Evolutionary conservation across 2,888 invertebrate species (phyloP).

Genomic region (Archips xylosteana): DNA sequence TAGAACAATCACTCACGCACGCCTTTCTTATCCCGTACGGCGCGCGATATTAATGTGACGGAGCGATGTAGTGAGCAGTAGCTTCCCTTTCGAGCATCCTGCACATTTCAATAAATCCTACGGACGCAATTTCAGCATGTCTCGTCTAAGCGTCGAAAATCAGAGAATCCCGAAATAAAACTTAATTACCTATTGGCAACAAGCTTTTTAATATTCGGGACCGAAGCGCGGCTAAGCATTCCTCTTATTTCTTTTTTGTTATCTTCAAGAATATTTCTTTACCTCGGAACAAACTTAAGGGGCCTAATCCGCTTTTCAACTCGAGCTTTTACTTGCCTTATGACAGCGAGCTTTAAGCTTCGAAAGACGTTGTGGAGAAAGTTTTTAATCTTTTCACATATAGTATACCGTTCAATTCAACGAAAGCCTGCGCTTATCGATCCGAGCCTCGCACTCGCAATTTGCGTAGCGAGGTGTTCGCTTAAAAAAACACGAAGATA

Average conservation of each 20-base stretch:
- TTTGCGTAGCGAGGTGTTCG: conserved; percentile 41
- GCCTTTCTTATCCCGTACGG: conserved; percentile 27
- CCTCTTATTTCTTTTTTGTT: conserved; percentile 60
- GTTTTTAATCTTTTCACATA: conserved; percentile 74
- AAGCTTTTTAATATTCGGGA: conserved; percentile 67
- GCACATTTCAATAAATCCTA: conserved; percentile 27
- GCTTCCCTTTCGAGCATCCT: conserved; percentile 9
- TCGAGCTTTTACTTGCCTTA: conserved; percentile 79
- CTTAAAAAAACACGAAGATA: conserved; percentile 41
- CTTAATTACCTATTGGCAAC: conserved; percentile 61
- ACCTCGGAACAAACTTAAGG: conserved; percentile 80
- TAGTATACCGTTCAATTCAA: conserved; percentile 46
- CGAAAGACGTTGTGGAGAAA: conserved; percentile 70
- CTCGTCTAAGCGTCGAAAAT: conserved; percentile 5
- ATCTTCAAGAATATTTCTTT: conserved; percentile 76
- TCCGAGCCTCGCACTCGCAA: conserved; percentile 28
- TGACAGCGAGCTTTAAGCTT: conserved; percentile 76
- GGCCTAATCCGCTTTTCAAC: conserved; percentile 80
- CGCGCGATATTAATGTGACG: conserved; percentile 35
- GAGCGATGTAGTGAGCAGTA: conserved; percentile 21
- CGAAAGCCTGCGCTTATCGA: conserved; percentile 35
- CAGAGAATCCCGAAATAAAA: conserved; percentile 52
- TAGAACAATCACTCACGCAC: conserved; percentile 40
- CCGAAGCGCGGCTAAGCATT: conserved; percentile 62
- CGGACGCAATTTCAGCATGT: background rate